Conservation (phyloP, 2,113 vertebrate species). For the Rhynchomys soricoides region DNA sequence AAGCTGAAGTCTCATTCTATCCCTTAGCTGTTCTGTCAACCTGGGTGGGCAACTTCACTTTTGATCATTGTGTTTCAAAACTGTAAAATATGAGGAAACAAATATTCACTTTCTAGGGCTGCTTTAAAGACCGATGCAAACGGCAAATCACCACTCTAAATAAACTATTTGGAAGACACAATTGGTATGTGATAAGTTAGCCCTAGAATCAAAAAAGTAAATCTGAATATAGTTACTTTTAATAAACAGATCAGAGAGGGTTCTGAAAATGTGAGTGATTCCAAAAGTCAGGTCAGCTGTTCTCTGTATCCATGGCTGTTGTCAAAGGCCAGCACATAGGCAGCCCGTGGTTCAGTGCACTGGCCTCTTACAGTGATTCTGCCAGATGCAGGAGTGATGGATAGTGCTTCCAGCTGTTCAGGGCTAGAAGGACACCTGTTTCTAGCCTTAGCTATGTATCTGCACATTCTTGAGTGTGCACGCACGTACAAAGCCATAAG, state of each 20-base stretch:
- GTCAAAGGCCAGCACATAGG: neutral
- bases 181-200: neutral
- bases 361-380: neutral
- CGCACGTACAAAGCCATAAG: neutral
- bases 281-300: neutral
- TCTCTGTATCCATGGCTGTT: neutral
- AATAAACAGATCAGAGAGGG: neutral
- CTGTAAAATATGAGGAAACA: constrained; percentile 11
- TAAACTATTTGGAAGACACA: neutral
- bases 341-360: neutral
- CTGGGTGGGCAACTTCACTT: neutral
- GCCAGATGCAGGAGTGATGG: too few relatives aligned
- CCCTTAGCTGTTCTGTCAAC: neutral
- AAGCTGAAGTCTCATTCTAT: neutral
- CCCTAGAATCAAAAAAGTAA: constrained; percentile 22
- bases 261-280: neutral
- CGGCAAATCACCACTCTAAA: neutral
- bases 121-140: neutral
- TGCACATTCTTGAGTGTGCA: neutral
- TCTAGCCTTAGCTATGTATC: neutral
- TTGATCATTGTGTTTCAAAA: neutral
- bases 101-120: neutral
- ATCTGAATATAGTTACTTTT: neutral
- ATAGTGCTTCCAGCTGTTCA: neutral
- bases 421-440: neutral